A percentile compares a stretch with the other conserved stretches of the same genome.
Conservation (phyloP, 2,113 vertebrate genomes). For the Heterotilapia buettikoferi region DNA sequence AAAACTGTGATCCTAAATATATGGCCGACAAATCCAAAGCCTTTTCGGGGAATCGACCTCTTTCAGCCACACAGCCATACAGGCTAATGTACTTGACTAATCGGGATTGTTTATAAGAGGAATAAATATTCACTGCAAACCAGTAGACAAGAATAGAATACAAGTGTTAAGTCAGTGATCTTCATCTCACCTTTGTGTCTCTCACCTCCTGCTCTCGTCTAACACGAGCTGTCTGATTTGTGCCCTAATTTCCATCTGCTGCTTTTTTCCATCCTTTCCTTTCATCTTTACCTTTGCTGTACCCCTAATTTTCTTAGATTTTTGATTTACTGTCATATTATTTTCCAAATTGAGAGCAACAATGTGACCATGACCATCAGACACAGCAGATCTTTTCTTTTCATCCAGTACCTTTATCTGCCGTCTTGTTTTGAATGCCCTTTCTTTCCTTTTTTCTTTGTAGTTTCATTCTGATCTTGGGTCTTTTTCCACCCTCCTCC, state of each 20-base stretch:
- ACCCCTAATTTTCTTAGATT: neutral
- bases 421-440: neutral
- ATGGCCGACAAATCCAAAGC: neutral
- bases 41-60: neutral
- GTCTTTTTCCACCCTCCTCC: neutral
- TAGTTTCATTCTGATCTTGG: slow-evolving; percentile 22
- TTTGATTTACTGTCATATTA: slow-evolving; percentile 1
- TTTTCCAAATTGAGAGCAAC: slow-evolving; percentile 15
- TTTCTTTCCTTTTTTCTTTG: neutral
- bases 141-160: neutral
- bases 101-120: neutral
- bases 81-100: neutral
- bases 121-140: neutral
- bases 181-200: slow-evolving; percentile 13
- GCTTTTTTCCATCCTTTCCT: neutral
- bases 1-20: neutral
- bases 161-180: neutral
- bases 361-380: neutral
- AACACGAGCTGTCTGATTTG: neutral
- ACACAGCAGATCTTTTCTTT: neutral
- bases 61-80: neutral
- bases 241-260: neutral
- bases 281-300: neutral
- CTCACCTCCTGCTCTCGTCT: neutral
- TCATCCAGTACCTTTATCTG: neutral